Evolutionary conservation across 2,113 vertebrate species (phyloP).

Genomic region (Lepisosteus osseus): DNA sequence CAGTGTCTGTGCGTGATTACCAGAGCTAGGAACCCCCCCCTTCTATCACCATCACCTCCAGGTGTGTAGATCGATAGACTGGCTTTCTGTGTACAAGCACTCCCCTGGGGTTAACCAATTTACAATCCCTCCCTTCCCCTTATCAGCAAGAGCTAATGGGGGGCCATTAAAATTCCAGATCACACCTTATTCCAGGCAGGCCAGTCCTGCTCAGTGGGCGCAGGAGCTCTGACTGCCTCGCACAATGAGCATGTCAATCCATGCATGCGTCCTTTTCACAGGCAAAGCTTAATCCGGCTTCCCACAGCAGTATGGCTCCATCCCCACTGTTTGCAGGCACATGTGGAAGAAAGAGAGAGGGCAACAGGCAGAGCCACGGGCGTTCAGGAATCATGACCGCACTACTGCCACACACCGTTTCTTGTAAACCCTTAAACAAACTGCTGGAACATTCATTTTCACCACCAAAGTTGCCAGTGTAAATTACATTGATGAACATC

Average conservation of each 20-base stretch:
- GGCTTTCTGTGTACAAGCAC: too few relatives aligned
- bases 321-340: constrained; percentile 14
- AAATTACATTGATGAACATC: too few relatives aligned
- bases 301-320: constrained; percentile 5
- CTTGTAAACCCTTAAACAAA: too few relatives aligned
- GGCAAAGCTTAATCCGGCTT: neutral
- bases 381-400: neutral
- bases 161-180: neutral
- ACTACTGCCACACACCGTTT: too few relatives aligned
- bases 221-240: constrained; percentile 14
- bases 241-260: constrained; percentile 21
- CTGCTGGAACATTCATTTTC: too few relatives aligned
- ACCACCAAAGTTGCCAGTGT: too few relatives aligned
- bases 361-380: neutral
- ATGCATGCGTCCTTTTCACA: constrained; percentile 18
- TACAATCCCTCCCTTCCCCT: neutral
- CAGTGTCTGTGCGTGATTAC: too few relatives aligned
- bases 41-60: too few relatives aligned
- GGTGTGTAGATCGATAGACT: too few relatives aligned
- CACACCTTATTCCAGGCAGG: neutral
- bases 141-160: neutral
- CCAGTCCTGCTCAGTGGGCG: neutral
- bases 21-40: too few relatives aligned
- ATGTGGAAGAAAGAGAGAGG: neutral
- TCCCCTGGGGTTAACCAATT: neutral